These are phyloP conservation scores for Laupala kohalensis DNA, from an alignment of 1,140 invertebrate species.

Conservation along the genomic window DNA sequence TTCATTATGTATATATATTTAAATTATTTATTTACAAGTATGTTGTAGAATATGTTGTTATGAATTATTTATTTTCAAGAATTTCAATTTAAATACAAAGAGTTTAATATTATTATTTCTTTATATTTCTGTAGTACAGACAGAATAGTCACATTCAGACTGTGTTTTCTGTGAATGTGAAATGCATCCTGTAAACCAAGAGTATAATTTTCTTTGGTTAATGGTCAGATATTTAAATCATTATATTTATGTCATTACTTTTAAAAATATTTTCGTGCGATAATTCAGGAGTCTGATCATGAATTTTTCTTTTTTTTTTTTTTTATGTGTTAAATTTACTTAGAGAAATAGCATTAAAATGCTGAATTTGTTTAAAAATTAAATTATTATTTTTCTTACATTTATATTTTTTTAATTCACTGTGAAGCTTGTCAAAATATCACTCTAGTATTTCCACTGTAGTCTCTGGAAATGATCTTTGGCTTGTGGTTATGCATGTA, in stretches of 20 bases:
- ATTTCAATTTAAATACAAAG: background rate
- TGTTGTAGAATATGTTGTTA: conserved; percentile 4
- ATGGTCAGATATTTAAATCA: conserved; percentile 10
- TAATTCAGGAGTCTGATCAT: background rate
- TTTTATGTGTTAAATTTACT: too few relatives aligned
- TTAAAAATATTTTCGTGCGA: background rate
- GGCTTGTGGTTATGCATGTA: background rate
- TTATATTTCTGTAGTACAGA: background rate
- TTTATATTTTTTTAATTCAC: background rate
- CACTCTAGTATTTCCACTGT: background rate
- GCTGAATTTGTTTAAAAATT: background rate
- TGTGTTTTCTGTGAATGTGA: background rate
- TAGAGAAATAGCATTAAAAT: too few relatives aligned
- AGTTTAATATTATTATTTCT: background rate
- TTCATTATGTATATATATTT: conserved; percentile 5
- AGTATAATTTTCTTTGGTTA: conserved; percentile 13
- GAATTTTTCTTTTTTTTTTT: too few relatives aligned
- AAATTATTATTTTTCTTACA: background rate
- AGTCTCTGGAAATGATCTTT: background rate
- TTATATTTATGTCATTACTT: background rate
- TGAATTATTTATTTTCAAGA: conserved; percentile 5
- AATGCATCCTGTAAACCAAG: conserved; percentile 7
- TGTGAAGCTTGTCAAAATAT: background rate
- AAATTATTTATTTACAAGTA: conserved; percentile 10
- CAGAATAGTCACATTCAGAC: background rate